These are phyloP conservation scores for Lasioglossum lativentre DNA, from an alignment of 2,888 invertebrate genomes.

Conservation along the genomic window DNA sequence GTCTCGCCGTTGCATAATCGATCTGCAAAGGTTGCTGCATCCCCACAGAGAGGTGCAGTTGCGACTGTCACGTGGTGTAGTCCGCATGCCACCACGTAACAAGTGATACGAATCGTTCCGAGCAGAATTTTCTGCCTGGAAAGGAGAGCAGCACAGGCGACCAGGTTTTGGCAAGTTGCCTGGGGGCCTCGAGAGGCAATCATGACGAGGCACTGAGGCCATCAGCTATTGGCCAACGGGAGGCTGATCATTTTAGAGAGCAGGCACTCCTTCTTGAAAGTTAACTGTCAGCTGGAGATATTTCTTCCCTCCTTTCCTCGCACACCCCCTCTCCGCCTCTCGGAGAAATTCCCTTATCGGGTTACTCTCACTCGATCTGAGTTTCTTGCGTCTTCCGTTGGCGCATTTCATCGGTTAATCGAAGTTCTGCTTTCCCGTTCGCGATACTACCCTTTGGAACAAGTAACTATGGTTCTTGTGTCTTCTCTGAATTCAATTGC, in stretches of 20 bases:
- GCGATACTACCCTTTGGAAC: neutral
- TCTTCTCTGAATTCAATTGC: neutral
- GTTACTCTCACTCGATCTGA: slow-evolving; percentile 30
- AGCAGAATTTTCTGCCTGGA: slow-evolving; percentile 44
- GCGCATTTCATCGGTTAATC: neutral
- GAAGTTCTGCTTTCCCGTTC: neutral
- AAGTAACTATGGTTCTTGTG: neutral
- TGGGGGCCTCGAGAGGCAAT: slow-evolving; percentile 39
- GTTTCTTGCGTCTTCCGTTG: neutral
- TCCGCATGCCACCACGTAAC: slow-evolving; percentile 51
- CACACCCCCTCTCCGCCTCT: neutral
- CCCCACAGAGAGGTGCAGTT: slow-evolving; percentile 31
- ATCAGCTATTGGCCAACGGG: slow-evolving; percentile 50
- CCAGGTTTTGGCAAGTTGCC: slow-evolving; percentile 45
- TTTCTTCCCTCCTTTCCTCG: slow-evolving; percentile 5
- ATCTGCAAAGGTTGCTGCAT: slow-evolving; percentile 46
- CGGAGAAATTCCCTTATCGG: slow-evolving; percentile 20
- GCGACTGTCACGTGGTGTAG: slow-evolving; percentile 37
- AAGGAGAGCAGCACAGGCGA: slow-evolving; percentile 28
- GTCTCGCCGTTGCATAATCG: slow-evolving; percentile 39
- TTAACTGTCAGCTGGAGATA: slow-evolving; percentile 54
- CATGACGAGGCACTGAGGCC: slow-evolving; percentile 51
- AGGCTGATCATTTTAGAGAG: slow-evolving; percentile 51
- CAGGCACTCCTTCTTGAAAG: slow-evolving; percentile 41
- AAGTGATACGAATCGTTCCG: slow-evolving; percentile 56